Base-by-base conservation (phyloP, 2,797 vertebrate genomes). In the Mastacembelus armatus region DNA sequence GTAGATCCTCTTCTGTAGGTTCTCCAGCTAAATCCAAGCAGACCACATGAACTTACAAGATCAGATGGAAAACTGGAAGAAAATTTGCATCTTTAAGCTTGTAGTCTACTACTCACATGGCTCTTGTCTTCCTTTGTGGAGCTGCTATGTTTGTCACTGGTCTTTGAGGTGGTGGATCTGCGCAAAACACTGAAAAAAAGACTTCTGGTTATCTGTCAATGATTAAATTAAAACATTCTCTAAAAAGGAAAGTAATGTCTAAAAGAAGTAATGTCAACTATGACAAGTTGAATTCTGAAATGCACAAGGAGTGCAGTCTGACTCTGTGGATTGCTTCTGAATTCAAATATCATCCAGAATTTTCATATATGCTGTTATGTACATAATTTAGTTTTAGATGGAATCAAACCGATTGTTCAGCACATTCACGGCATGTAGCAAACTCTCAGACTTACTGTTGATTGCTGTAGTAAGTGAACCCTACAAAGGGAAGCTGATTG, bases 401-500 rank as follows among this genome's bases (percentile, higher is more conserved):
- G 4, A 52, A 11, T 8, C 3, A 40, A 27, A 47, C 1, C 3
- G 30, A n/a, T 7, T 30, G 14, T 0, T 16, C 9, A 30, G 26
- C 21, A 59, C 3, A 5, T 1, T n/a, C n/a, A 57, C 51, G 42
- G 10, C 15, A 10, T 32, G 22, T 3, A 44, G 26, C 8, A 0
- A 21, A 12, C 12, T 51, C 19, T 29, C 6, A 26, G 11, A 94
- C 98, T 80, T 93, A 99, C 98, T 95, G 95, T 73, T 96, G 94
- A 81, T 92, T 95, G 86, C 95, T 99, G 84, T 99, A 99, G 78
- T 99, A 99, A 0, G 98, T 99, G 91, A 99, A 99, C 87, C 98
- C 98, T 71, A 99, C 98, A 64, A 99, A 99, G 32, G 98, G 98
- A 32, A 99, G 95, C 26, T 99, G 98, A 89, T 99, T 99, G 83